Conservation (phyloP, 2,888 invertebrate species). For the Eugnorisma glareosa region DNA sequence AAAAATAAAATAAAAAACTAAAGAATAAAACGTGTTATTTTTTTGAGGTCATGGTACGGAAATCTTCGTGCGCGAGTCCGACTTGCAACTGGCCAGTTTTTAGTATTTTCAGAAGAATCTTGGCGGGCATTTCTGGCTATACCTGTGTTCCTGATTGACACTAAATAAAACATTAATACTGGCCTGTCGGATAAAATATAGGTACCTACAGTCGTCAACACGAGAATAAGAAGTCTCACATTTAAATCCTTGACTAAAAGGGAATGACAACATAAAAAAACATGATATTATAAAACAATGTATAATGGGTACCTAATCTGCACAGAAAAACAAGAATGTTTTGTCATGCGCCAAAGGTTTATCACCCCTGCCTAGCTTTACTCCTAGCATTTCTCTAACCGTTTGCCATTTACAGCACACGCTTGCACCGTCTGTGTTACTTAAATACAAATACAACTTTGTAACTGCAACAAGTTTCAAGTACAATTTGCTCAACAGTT, state of each 20-base stretch:
- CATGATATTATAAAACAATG: no score
- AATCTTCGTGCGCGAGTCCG: no score
- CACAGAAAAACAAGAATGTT: not conserved
- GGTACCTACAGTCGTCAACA: not conserved
- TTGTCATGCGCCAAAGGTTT: not conserved
- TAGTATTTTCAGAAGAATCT: no score
- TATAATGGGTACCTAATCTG: no score
- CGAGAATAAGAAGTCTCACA: not conserved
- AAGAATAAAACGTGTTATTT: no score
- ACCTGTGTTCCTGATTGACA: no score
- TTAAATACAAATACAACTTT: constrained; percentile 14
- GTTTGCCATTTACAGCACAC: not conserved
- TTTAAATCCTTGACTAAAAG: not conserved
- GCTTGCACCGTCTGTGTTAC: constrained; percentile 15
- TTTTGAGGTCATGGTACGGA: no score
- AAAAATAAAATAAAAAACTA: no score
- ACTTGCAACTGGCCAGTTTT: no score
- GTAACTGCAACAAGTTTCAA: constrained; percentile 5
- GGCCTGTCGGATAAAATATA: no score
- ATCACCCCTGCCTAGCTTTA: not conserved
- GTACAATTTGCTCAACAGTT: not conserved
- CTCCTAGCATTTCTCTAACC: not conserved
- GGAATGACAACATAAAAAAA: not conserved
- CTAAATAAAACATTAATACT: not conserved
- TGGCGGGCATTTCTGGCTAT: no score